phyloP scores from a whole-genome alignment of 2,888 invertebrate species.

The Lobophora halterata region DNA sequence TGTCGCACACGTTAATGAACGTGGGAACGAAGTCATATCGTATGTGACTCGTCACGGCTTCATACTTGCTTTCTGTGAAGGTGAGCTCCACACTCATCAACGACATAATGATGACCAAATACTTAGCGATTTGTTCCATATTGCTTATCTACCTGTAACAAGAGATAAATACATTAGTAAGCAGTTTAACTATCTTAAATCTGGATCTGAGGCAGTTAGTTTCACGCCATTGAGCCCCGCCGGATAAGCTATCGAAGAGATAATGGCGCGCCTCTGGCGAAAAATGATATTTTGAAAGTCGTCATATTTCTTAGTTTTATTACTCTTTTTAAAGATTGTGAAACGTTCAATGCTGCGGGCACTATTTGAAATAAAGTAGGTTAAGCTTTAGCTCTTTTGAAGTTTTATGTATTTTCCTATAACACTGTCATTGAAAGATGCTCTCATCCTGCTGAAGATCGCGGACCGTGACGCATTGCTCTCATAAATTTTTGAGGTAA shows the following conservation, averaged over 20 bases:
- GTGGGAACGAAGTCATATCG: slow-evolving; percentile 61
- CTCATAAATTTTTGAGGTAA: slow-evolving; percentile 32
- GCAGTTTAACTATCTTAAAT: neutral
- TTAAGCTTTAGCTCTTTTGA: slow-evolving; percentile 12
- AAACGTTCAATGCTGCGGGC: slow-evolving; percentile 20
- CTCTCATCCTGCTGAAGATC: slow-evolving; percentile 18
- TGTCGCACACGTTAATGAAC: slow-evolving; percentile 72
- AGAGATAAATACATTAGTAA: slow-evolving; percentile 16
- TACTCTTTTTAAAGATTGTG: slow-evolving; percentile 28
- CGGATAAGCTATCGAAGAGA: slow-evolving; percentile 26
- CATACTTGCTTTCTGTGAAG: slow-evolving; percentile 65
- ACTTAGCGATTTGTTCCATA: slow-evolving; percentile 66
- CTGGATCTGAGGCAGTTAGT: slow-evolving; percentile 5
- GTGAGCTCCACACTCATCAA: slow-evolving; percentile 66
- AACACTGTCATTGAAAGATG: slow-evolving; percentile 12
- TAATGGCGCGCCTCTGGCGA: slow-evolving; percentile 21
- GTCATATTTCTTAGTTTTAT: slow-evolving; percentile 31
- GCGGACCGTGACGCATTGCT: slow-evolving; percentile 33
- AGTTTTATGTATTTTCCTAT: slow-evolving; percentile 13
- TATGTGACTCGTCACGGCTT: slow-evolving; percentile 58
- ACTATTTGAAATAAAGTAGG: slow-evolving; percentile 21
- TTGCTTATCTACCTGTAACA: slow-evolving; percentile 33
- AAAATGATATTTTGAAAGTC: slow-evolving; percentile 27
- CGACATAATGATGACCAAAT: slow-evolving; percentile 64
- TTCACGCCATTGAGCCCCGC: slow-evolving; percentile 22